Percentiles rank a stretch among this genome's conserved stretches.
These are phyloP conservation scores for Cephus runcator DNA, from an alignment of 2,888 invertebrate species.

Conservation along the genomic window DNA sequence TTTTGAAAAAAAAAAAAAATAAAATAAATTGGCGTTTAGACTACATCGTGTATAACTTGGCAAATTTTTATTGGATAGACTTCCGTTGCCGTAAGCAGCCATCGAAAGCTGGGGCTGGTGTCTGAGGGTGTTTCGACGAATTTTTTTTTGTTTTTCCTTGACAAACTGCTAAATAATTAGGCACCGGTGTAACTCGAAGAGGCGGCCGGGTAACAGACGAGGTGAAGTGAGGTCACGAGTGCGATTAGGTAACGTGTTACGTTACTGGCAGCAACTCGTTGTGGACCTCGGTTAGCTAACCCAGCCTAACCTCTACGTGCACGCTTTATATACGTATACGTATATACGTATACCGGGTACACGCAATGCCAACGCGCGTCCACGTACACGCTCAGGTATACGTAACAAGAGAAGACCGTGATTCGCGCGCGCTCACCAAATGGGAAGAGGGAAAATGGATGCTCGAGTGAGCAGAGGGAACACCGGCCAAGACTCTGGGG, in stretches of 20 bases:
- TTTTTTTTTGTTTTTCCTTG: background rate
- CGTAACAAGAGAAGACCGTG: background rate
- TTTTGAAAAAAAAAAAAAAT: no score
- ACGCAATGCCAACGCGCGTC: background rate
- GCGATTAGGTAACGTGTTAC: constrained; percentile 49
- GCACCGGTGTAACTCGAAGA: constrained; percentile 15
- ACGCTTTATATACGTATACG: background rate
- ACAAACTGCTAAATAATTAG: constrained; percentile 13
- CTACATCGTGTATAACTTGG: background rate
- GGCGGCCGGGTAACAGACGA: constrained; percentile 15
- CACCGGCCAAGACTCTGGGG: background rate
- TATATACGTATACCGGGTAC: no score
- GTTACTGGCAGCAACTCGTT: constrained; percentile 36
- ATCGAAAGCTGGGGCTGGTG: background rate
- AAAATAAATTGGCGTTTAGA: no score
- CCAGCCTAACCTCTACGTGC: constrained; percentile 26
- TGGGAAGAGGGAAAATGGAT: background rate
- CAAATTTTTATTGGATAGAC: background rate
- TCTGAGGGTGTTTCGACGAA: background rate
- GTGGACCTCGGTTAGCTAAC: constrained; percentile 35
- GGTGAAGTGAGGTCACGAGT: constrained; percentile 24
- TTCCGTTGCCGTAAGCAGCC: background rate
- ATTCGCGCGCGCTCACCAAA: background rate
- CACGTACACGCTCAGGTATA: background rate
- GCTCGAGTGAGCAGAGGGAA: background rate